phyloP scores from a whole-genome alignment of 2,797 vertebrate species.

The Dicrostonyx torquatus region DNA sequence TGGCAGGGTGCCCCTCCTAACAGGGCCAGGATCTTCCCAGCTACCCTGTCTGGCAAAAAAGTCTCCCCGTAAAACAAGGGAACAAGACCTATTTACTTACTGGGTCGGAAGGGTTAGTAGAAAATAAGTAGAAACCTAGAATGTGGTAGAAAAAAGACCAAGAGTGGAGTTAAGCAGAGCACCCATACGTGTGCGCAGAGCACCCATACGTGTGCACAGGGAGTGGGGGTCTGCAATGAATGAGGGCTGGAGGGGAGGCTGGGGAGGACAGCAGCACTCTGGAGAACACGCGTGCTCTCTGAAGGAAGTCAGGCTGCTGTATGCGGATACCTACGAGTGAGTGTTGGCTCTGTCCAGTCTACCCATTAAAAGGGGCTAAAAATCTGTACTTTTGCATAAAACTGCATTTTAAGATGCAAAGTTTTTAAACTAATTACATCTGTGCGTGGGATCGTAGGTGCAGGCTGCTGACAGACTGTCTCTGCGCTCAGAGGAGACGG shows the following conservation, averaged over 20 bases:
- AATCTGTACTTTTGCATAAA: neutral
- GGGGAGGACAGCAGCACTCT: neutral
- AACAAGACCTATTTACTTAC: constrained; percentile 86
- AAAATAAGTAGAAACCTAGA: constrained; percentile 97
- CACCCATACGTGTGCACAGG: neutral
- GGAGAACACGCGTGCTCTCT: accelerated
- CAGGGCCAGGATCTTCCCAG: accelerated
- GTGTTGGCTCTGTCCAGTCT: accelerated
- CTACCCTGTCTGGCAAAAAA: neutral
- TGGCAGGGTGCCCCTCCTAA: neutral
- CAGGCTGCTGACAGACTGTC: neutral
- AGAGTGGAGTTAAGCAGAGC: neutral
- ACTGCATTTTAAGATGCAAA: neutral
- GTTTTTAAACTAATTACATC: constrained; percentile 11
- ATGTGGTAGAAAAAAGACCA: constrained; percentile 7
- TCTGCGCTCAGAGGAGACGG: neutral
- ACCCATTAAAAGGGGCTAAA: neutral
- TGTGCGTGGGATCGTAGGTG: neutral
- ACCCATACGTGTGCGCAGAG: neutral
- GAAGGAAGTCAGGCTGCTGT: neutral
- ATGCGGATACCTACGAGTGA: accelerated
- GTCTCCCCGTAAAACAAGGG: neutral
- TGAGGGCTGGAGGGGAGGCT: accelerated
- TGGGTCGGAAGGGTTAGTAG: constrained; percentile 93
- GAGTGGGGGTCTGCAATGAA: neutral